phyloP scores from a whole-genome alignment of 2,797 vertebrate species.

The Scleropages formosus region DNA sequence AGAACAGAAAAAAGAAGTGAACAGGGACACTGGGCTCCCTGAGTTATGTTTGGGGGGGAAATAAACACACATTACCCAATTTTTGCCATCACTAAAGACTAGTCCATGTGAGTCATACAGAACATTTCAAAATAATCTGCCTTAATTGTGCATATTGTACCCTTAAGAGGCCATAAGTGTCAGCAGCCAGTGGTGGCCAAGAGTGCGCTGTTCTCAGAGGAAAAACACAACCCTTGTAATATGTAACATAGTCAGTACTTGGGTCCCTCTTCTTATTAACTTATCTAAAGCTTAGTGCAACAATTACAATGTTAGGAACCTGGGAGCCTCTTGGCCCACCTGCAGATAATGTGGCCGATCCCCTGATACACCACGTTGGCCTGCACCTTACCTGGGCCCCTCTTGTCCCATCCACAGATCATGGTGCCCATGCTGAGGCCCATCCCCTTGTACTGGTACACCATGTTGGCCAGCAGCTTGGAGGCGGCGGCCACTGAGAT shows the following conservation, averaged over 20 bases:
- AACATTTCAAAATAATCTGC: not conserved
- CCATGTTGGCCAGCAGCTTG: conserved; percentile 91
- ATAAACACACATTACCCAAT: not conserved
- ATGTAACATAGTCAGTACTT: too few relatives aligned
- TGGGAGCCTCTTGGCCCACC: not conserved
- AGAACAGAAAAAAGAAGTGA: too few relatives aligned
- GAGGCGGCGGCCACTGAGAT: conserved; percentile 89
- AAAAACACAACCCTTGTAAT: too few relatives aligned
- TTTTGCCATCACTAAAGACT: not conserved
- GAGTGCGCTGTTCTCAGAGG: too few relatives aligned
- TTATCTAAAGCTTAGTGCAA: too few relatives aligned
- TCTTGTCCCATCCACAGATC: conserved; percentile 94
- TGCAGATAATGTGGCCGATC: not conserved
- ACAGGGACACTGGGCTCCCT: too few relatives aligned
- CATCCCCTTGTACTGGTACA: conserved; percentile 94
- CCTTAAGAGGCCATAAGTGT: too few relatives aligned
- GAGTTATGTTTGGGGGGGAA: not conserved
- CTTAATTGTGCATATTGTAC: too few relatives aligned
- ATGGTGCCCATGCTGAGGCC: conserved; percentile 93
- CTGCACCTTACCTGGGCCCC: conserved; percentile 76
- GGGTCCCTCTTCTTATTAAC: too few relatives aligned
- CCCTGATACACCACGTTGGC: too few relatives aligned
- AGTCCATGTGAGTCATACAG: not conserved
- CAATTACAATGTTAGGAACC: not conserved
- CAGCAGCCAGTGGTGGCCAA: too few relatives aligned